Base-by-base conservation (phyloP, 2,888 invertebrate species). In the Melanostoma mellinum region DNA sequence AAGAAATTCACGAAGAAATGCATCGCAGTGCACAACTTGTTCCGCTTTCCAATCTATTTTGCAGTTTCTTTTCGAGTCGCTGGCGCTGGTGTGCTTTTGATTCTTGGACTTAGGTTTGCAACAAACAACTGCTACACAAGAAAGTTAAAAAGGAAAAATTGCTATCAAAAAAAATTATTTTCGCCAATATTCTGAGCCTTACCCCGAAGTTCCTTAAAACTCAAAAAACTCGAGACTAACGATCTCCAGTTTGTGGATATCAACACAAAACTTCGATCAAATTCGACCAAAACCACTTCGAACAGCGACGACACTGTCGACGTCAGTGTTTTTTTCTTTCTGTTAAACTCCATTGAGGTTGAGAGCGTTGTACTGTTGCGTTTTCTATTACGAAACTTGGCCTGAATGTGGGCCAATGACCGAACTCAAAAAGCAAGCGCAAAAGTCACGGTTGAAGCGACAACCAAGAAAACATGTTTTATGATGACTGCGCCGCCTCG, bases 321-420 rank as follows among this genome's bases (percentile, higher is more conserved):
- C 35, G 35, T 78, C 73, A 82, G 76, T 46, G 71, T 81, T 61
- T 20, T 20, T 20, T 20, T 69, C 71, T 77, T 73, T 77, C 81
- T 84, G 85, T 82, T 87, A 86, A 86, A 85, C 86, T 87, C 86
- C 86, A 86, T 86, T 85, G 86, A 86, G 78, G 86, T 85, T 86
- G 80, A 86, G 87, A 86, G 85, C 87, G 86, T 85, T 87, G 86
- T 87, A 86, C 87, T 86, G 86, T 87, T 87, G 86, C 86, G 86
- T 87, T 87, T 87, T 88, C 87, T 88, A 87, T 88, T 87, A 87
- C 86, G 87, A 88, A 87, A 88, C 86, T 86, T 75, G 60, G 84
- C 74, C 84, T 81, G 87, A 87, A 87, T 87, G 86, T 87, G 67
- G 87, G 87, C 86, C 88, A 87, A 87, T 87, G 87, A 87, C 87